Conservation (phyloP, 2,113 vertebrate species). For the Trochalopteron elliotii region DNA sequence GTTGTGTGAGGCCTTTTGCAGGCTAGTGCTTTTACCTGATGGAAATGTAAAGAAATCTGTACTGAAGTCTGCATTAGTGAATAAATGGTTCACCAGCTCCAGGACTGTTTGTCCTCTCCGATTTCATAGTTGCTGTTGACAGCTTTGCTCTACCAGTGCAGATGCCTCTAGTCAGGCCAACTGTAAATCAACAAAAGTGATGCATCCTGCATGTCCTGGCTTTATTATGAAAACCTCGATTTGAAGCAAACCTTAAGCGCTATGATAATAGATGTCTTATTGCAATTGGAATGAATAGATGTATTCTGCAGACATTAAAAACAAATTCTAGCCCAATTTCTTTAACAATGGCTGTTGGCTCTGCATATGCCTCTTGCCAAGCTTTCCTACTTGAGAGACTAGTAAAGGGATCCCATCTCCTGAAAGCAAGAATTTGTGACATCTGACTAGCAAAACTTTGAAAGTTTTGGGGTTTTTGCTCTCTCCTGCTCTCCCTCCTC, state of each 20-base stretch:
- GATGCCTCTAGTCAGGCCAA: background rate
- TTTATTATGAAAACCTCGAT: background rate
- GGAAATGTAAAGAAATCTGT: background rate
- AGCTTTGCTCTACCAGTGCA: background rate
- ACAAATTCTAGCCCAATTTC: background rate
- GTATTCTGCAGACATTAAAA: background rate
- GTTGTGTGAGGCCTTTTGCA: background rate
- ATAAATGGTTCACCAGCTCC: background rate
- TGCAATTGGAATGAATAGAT: background rate
- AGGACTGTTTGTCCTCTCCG: background rate
- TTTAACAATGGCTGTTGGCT: background rate
- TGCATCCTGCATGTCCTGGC: background rate
- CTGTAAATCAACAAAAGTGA: background rate
- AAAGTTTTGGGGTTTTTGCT: background rate
- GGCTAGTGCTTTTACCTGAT: background rate
- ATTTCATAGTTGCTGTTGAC: background rate
- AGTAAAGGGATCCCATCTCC: background rate
- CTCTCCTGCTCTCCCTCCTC: fast-evolving
- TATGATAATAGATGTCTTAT: background rate
- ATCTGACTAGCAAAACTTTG: background rate
- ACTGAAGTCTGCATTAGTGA: background rate
- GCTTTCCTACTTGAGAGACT: background rate
- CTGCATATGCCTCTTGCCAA: background rate
- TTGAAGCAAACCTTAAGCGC: background rate
- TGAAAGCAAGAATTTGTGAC: background rate